These are phyloP conservation scores for Microtus oregoni DNA, from an alignment of 2,113 vertebrate genomes.

Conservation along the genomic window DNA sequence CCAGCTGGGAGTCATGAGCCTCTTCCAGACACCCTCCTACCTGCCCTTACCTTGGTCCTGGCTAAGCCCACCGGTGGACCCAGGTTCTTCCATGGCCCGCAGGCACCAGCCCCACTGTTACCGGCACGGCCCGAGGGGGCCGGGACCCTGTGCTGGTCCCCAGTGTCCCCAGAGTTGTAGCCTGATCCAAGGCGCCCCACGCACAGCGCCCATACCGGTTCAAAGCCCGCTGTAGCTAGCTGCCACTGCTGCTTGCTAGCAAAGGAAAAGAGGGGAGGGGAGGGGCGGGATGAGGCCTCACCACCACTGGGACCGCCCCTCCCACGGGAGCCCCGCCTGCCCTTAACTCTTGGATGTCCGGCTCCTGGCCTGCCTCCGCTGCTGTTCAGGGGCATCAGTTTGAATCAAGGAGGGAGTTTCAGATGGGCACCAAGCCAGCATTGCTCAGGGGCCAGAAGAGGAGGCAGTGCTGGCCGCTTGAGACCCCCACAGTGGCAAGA, in stretches of 20 bases:
- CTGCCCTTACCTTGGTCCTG: conserved; percentile 93
- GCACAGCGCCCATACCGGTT: conserved; percentile 31
- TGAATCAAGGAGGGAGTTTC: not conserved
- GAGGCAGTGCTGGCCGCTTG: rapidly evolving
- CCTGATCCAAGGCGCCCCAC: not conserved
- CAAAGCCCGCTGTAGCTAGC: not conserved
- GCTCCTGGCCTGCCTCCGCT: not conserved
- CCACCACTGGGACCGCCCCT: conserved; percentile 51
- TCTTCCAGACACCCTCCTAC: not conserved
- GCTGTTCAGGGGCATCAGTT: not conserved
- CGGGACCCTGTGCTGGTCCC: not conserved
- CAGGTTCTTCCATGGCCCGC: conserved; percentile 90
- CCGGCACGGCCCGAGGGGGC: conserved; percentile 47
- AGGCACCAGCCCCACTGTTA: conserved; percentile 64
- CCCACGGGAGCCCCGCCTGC: conserved; percentile 55
- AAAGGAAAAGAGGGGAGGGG: not conserved
- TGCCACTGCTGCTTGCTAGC: not conserved
- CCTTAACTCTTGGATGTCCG: conserved; percentile 84
- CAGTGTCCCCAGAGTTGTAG: not conserved
- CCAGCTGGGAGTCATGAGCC: not conserved
- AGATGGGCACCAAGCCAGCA: not conserved
- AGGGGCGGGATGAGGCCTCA: not conserved
- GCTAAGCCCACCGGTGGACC: conserved; percentile 88
- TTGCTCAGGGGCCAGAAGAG: not conserved
- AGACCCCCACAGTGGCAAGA: not conserved